A percentile compares a stretch with the other conserved stretches of the same genome.
These are phyloP conservation scores for Pseudococcus viburni DNA, from an alignment of 2,888 invertebrate species.

Conservation along the genomic window DNA sequence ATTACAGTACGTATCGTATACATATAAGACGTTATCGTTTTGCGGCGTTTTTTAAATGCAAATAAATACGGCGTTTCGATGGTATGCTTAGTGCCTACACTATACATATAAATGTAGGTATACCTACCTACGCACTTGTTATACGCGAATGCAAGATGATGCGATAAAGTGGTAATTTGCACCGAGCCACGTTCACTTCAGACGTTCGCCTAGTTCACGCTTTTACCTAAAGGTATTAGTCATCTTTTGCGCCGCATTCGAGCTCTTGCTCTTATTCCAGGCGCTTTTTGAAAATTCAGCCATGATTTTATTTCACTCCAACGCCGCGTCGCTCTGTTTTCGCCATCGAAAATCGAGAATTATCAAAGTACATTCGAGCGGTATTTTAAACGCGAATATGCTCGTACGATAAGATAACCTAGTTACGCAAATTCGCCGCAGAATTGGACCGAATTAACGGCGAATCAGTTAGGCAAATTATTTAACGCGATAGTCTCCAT, in stretches of 20 bases:
- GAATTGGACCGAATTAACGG: conserved; percentile 7
- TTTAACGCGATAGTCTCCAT: neutral
- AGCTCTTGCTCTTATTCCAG: neutral
- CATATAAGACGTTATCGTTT: conserved; percentile 7
- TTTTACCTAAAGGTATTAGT: neutral
- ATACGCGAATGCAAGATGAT: neutral
- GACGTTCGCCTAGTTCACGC: neutral
- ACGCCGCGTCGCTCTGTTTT: neutral
- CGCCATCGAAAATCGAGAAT: neutral
- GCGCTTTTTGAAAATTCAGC: neutral
- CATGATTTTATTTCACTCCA: neutral
- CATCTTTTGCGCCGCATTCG: neutral
- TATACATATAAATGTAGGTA: neutral
- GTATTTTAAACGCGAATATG: neutral
- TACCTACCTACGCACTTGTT: neutral
- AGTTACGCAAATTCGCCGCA: neutral
- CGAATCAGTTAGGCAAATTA: conserved; percentile 41
- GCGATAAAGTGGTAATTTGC: conserved; percentile 8
- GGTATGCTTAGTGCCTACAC: neutral
- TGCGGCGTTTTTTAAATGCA: neutral
- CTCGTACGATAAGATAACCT: neutral
- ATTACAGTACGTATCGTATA: neutral
- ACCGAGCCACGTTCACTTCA: neutral
- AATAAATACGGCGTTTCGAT: conserved; percentile 7
- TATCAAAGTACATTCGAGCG: neutral